phyloP scores from a whole-genome alignment of 2,888 invertebrate species.

The Omphaloscelis lunosa region DNA sequence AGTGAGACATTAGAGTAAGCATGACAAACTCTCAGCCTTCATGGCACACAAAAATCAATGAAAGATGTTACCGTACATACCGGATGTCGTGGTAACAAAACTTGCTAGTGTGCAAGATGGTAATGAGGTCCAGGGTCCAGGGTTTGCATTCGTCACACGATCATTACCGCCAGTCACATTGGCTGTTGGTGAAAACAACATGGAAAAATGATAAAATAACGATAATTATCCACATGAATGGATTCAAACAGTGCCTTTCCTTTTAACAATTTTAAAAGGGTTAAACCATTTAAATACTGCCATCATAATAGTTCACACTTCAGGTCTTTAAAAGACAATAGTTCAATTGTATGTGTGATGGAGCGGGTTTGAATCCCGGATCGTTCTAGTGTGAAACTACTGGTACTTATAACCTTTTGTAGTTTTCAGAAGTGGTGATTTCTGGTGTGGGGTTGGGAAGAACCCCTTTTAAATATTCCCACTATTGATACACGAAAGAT shows the following conservation, averaged over 20 bases:
- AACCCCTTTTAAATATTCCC: neutral
- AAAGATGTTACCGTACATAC: no score
- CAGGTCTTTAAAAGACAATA: neutral
- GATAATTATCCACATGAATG: neutral
- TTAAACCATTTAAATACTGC: neutral
- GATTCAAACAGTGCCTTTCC: neutral
- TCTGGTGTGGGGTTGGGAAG: neutral
- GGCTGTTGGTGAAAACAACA: neutral
- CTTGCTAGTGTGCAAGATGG: no score
- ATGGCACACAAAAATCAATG: no score
- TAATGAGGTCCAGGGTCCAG: no score
- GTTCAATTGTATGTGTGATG: neutral
- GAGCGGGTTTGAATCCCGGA: constrained; percentile 1
- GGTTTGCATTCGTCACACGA: no score
- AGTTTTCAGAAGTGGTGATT: neutral
- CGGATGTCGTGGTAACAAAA: no score
- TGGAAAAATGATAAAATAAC: neutral
- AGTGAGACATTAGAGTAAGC: no score
- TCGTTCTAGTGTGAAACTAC: constrained; percentile 3
- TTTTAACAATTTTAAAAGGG: neutral
- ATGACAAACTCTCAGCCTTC: no score
- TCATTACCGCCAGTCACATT: no score
- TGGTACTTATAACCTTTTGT: neutral
- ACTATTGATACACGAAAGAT: neutral
- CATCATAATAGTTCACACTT: constrained; percentile 3